Evolutionary conservation across 2,888 invertebrate species (phyloP).

Genomic region (Lypha dubia): DNA sequence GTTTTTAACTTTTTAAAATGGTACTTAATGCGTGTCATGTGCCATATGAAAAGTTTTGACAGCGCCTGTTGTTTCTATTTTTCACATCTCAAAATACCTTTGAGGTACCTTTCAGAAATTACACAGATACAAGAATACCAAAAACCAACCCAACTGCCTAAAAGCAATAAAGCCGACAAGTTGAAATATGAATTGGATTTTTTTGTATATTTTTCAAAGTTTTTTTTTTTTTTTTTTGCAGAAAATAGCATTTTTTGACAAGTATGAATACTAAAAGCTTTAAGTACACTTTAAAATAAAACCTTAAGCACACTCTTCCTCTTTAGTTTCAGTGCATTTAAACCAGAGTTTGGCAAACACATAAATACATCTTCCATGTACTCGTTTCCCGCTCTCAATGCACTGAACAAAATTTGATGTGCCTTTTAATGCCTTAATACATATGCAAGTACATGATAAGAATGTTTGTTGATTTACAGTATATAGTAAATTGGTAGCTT

Average conservation of each 20-base stretch:
- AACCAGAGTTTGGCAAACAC: not conserved
- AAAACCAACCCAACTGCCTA: not conserved
- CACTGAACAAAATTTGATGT: too few species aligned
- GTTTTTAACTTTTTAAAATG: slow-evolving; percentile 14
- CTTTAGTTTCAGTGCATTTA: not conserved
- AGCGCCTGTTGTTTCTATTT: slow-evolving; percentile 40
- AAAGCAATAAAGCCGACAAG: slow-evolving; percentile 14
- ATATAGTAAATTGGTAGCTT: too few species aligned
- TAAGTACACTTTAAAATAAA: slow-evolving; percentile 43
- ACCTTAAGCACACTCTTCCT: not conserved
- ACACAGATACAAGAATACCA: not conserved
- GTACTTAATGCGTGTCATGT: slow-evolving; percentile 54
- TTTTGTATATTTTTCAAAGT: slow-evolving; percentile 2
- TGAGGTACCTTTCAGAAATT: not conserved
- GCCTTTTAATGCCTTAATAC: too few species aligned
- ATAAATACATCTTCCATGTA: too few species aligned
- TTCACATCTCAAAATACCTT: not conserved
- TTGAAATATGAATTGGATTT: not conserved
- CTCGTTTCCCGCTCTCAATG: too few species aligned
- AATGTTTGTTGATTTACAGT: too few species aligned
- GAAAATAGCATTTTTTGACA: slow-evolving; percentile 46
- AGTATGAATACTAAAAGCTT: slow-evolving; percentile 39
- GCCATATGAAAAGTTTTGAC: slow-evolving; percentile 50
- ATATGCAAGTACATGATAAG: too few species aligned
- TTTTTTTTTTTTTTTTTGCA: too few species aligned